Evolutionary conservation across 2,888 invertebrate genomes (phyloP).

Genomic region (Cosmopolites sordidus): DNA sequence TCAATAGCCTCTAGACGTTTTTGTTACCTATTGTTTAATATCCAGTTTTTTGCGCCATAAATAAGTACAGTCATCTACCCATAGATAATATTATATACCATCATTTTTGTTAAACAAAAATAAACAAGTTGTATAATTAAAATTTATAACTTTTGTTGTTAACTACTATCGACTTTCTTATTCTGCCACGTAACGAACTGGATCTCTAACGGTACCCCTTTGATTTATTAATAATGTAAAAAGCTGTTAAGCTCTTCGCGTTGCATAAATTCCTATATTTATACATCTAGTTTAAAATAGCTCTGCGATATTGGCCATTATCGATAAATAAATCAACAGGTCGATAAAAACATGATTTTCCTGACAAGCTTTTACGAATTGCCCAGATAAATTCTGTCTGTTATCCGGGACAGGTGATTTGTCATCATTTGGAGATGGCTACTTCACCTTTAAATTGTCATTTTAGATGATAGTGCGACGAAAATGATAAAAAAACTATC

Average conservation of each 20-base stretch:
- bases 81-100: too few relatives aligned
- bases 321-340: neutral
- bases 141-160: too few relatives aligned
- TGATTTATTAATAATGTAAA: neutral
- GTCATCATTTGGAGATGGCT: neutral
- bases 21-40: too few relatives aligned
- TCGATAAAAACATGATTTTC: neutral
- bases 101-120: too few relatives aligned
- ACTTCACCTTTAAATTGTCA: too few relatives aligned
- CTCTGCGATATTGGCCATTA: neutral
- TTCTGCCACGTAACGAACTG: neutral
- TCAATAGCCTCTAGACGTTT: too few relatives aligned
- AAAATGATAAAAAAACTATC: too few relatives aligned
- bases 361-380: neutral
- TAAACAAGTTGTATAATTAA: too few relatives aligned
- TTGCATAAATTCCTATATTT: conserved; percentile 1
- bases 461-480: too few relatives aligned
- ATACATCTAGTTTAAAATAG: neutral
- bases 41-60: too few relatives aligned
- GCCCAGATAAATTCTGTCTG: neutral
- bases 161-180: too few relatives aligned
- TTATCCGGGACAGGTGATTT: neutral
- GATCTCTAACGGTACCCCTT: neutral
- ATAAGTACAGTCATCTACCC: too few relatives aligned
- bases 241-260: neutral